Evolutionary conservation across 1,140 invertebrate genomes (phyloP).

Genomic region (Coelopa frigida): DNA sequence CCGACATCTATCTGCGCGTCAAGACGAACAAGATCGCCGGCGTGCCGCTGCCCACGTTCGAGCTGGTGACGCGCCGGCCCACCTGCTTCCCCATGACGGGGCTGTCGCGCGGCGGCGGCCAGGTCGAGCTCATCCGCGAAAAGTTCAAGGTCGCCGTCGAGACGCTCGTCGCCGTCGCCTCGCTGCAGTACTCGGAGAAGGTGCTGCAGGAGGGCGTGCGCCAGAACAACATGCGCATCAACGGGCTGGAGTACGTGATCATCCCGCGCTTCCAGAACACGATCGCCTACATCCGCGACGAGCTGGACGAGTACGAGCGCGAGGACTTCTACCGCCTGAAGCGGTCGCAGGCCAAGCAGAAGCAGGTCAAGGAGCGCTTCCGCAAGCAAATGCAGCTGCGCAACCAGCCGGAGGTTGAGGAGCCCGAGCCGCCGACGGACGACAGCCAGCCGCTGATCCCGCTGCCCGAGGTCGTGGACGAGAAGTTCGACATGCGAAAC

Average conservation of each 20-base stretch:
- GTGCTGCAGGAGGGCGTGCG: conserved; percentile 19
- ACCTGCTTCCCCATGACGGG: conserved; percentile 22
- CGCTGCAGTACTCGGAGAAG: conserved; percentile 22
- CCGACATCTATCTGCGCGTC: conserved; percentile 9
- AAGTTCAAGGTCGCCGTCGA: conserved; percentile 18
- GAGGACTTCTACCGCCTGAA: conserved; percentile 79
- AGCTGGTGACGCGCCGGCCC: conserved; percentile 10
- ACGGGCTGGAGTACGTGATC: conserved; percentile 77
- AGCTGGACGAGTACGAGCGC: conserved; percentile 74
- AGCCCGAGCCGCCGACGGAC: too few relatives aligned
- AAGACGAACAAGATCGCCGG: conserved; percentile 26
- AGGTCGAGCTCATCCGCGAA: conserved; percentile 24
- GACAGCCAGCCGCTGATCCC: too few relatives aligned
- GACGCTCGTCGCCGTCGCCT: conserved; percentile 18
- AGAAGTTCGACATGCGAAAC: too few relatives aligned
- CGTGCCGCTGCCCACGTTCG: conserved; percentile 21
- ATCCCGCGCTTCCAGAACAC: conserved; percentile 69
- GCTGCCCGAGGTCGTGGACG: too few relatives aligned
- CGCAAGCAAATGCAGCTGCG: not conserved
- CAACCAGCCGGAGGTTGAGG: too few relatives aligned
- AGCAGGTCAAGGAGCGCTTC: conserved; percentile 46
- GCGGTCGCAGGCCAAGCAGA: conserved; percentile 58
- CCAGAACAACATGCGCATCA: conserved; percentile 57
- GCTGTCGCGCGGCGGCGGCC: conserved; percentile 28
- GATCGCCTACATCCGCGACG: conserved; percentile 65